These are phyloP conservation scores for Onychomys arenicola DNA, from an alignment of 2,797 vertebrate species.

Conservation along the genomic window DNA sequence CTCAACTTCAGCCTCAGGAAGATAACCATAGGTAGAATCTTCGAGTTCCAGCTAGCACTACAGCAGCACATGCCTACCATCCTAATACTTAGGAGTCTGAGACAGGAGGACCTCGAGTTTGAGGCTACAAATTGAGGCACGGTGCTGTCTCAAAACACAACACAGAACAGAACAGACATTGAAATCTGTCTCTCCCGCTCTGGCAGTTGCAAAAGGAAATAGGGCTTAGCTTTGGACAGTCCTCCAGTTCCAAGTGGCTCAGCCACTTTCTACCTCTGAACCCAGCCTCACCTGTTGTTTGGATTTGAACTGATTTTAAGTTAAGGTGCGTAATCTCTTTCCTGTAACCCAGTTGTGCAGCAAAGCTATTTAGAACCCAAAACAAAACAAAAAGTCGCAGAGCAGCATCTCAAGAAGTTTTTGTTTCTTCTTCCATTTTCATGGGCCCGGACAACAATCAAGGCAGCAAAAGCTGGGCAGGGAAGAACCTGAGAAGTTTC, in stretches of 20 bases:
- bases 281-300: neutral
- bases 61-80: neutral
- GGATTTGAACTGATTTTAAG: slow-evolving; percentile 11
- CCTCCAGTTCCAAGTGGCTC: neutral
- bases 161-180: neutral
- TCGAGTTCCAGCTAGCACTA: neutral
- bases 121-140: neutral
- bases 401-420: neutral
- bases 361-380: slow-evolving; percentile 12
- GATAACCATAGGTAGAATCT: neutral
- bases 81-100: neutral
- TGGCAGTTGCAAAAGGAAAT: neutral
- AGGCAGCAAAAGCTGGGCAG: neutral
- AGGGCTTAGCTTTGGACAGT: neutral
- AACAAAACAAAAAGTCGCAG: neutral
- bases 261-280: neutral
- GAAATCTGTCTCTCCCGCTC: neutral
- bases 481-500: neutral
- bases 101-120: too few species aligned
- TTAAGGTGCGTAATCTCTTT: neutral
- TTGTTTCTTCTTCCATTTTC: neutral
- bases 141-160: neutral
- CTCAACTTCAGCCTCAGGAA: neutral
- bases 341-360: neutral
- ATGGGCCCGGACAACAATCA: neutral